Evolutionary conservation across 1,140 invertebrate genomes (phyloP).

Genomic region (Paraescarpia echinospica): DNA sequence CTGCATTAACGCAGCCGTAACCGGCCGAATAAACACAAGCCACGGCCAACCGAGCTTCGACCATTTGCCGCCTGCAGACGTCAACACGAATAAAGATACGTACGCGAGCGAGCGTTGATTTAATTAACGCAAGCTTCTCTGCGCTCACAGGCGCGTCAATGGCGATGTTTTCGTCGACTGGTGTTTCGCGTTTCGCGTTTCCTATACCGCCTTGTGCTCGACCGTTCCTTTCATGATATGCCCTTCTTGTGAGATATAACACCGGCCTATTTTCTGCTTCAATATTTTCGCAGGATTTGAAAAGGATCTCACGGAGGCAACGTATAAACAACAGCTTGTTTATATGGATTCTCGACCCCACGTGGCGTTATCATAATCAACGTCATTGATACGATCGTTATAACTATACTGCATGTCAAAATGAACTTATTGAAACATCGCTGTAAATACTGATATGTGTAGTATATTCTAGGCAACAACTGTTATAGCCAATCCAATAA

Average conservation of each 20-base stretch:
- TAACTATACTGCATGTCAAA: too few species aligned
- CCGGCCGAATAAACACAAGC: neutral
- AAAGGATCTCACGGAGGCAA: neutral
- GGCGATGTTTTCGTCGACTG: neutral
- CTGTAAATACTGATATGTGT: too few species aligned
- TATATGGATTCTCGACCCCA: neutral
- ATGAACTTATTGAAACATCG: too few species aligned
- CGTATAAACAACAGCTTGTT: neutral
- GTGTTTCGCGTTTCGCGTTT: neutral
- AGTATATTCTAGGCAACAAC: too few species aligned
- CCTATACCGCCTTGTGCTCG: neutral
- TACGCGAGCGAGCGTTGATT: neutral
- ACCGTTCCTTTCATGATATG: neutral
- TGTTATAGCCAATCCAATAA: too few species aligned
- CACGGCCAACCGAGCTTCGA: neutral
- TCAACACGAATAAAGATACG: slow-evolving; percentile 5
- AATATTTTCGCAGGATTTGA: neutral
- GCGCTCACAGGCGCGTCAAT: neutral
- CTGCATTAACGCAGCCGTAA: neutral
- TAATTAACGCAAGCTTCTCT: neutral
- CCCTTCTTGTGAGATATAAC: neutral
- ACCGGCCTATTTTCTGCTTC: neutral
- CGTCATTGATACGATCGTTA: too few species aligned
- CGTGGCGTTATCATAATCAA: too few species aligned
- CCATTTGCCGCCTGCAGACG: neutral